Evolutionary conservation across 2,113 vertebrate genomes (phyloP).

Genomic region (Pseudopodoces humilis): DNA sequence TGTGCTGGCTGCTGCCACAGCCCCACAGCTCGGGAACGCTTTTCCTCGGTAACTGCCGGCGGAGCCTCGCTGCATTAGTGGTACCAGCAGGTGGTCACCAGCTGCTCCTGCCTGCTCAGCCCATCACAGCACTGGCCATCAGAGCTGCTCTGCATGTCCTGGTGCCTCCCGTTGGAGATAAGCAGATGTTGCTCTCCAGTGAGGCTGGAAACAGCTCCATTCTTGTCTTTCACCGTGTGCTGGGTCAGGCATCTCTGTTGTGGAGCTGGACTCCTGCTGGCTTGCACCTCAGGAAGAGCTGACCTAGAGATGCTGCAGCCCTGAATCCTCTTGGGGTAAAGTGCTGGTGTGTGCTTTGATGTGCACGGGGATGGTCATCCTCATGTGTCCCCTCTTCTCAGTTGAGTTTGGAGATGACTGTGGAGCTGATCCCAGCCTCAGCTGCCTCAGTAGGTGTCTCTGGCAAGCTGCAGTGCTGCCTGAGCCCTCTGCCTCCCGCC

Average conservation of each 20-base stretch:
- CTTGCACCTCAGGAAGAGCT: not conserved
- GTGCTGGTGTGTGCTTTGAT: not conserved
- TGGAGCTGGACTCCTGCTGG: not conserved
- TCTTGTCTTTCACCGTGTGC: rapidly evolving
- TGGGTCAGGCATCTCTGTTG: not conserved
- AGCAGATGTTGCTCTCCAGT: slow-evolving; percentile 7
- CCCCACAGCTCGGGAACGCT: rapidly evolving
- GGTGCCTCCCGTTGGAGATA: not conserved
- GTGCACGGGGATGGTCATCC: rapidly evolving
- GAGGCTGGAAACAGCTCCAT: not conserved
- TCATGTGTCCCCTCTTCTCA: not conserved
- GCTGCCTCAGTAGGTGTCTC: not conserved
- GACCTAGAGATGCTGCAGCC: not conserved
- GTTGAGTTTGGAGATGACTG: not conserved
- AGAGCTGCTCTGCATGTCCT: not conserved
- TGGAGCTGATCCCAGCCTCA: not conserved
- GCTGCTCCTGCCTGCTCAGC: slow-evolving; percentile 18
- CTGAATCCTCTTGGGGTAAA: not conserved
- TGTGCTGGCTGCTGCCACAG: not conserved
- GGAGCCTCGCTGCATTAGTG: not conserved
- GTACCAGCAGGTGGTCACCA: not conserved
- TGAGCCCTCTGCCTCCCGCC: not conserved
- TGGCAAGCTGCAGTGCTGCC: not conserved
- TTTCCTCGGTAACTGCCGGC: not conserved
- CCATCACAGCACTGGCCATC: not conserved